phyloP scores from a whole-genome alignment of 2,113 vertebrate species.

The Zosterops lateralis region DNA sequence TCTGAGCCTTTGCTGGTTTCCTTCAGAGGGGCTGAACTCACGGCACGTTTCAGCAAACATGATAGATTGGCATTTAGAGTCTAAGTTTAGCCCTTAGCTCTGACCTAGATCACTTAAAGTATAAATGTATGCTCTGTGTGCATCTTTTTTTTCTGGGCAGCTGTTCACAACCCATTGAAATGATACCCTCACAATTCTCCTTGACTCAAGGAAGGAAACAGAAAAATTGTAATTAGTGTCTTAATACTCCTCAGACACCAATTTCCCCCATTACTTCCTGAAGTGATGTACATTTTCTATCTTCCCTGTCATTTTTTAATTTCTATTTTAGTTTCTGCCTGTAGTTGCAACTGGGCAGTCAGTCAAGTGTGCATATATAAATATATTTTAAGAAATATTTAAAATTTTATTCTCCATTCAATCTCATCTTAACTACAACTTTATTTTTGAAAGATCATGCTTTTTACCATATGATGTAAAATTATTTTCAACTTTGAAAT shows the following conservation, averaged over 20 bases:
- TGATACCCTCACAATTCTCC: not conserved
- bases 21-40: not conserved
- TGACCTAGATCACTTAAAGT: conserved; percentile 35
- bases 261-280: not conserved
- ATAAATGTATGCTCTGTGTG: conserved; percentile 44
- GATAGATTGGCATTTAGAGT: conserved; percentile 33
- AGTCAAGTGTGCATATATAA: not conserved
- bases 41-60: not conserved
- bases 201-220: not conserved
- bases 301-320: not conserved
- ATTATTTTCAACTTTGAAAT: conserved; percentile 46
- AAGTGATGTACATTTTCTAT: not conserved
- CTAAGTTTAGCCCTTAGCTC: conserved; percentile 49
- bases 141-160: not conserved
- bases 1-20: not conserved
- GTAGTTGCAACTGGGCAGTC: not conserved
- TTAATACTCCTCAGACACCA: not conserved
- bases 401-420: not conserved
- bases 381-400: not conserved
- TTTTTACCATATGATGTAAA: conserved; percentile 52
- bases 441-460: conserved; percentile 30
- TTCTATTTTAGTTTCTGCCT: not conserved
- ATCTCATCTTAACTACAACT: not conserved
- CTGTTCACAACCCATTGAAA: conserved; percentile 14
- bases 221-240: not conserved